These are phyloP conservation scores for Pachycephala philippinensis DNA, from an alignment of 2,113 vertebrate genomes.

Conservation along the genomic window DNA sequence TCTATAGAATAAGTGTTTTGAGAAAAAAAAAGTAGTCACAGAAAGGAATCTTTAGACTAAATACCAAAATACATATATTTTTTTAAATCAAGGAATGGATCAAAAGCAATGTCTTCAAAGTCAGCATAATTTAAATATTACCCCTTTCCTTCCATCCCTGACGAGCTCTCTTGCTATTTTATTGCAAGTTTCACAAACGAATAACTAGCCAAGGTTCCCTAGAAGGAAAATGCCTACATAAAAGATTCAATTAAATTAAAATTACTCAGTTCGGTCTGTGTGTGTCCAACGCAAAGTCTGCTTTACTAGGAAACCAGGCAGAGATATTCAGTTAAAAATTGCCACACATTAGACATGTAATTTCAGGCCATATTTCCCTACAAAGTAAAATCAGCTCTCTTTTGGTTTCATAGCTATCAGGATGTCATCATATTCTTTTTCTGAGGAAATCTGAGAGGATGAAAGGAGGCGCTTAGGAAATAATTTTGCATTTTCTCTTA, in stretches of 20 bases:
- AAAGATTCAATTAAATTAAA: conserved; percentile 56
- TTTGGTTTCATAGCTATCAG: not conserved
- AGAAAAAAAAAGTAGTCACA: not conserved
- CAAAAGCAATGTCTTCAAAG: conserved; percentile 37
- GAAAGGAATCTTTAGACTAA: not conserved
- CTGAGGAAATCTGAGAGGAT: not conserved
- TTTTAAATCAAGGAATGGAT: not conserved
- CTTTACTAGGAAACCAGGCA: conserved; percentile 17
- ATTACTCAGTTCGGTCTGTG: conserved; percentile 28
- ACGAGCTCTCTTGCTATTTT: conserved; percentile 41
- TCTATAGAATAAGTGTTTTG: not conserved
- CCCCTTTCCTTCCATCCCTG: conserved; percentile 22
- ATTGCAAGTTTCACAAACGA: conserved; percentile 53
- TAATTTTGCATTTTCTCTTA: conserved; percentile 19
- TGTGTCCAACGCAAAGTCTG: conserved; percentile 7
- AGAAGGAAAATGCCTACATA: conserved; percentile 50
- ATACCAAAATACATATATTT: not conserved
- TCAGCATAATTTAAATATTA: conserved; percentile 42
- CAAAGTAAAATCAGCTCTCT: not conserved
- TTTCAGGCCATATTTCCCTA: conserved; percentile 44
- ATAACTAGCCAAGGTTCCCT: conserved; percentile 43
- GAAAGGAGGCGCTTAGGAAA: not conserved
- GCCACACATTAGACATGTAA: conserved; percentile 19
- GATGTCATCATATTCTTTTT: not conserved
- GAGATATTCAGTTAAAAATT: conserved; percentile 33